These are phyloP conservation scores for Gyrodactylus salaris DNA, from an alignment of 1,140 invertebrate genomes.

Conservation along the genomic window DNA sequence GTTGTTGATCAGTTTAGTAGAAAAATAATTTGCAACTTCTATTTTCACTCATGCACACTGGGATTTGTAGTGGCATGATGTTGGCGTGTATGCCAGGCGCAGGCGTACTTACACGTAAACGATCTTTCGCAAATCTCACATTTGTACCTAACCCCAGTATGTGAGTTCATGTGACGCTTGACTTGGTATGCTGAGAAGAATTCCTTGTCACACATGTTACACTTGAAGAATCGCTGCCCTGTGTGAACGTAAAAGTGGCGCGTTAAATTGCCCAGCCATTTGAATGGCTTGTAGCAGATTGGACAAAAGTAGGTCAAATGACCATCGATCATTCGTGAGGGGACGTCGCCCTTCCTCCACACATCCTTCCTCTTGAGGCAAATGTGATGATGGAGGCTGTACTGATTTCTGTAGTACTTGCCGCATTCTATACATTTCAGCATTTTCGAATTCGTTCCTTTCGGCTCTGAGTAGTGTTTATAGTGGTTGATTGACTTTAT, in stretches of 20 bases:
- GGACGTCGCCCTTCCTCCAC: neutral
- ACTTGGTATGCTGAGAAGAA: constrained; percentile 9
- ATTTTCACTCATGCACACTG: no score
- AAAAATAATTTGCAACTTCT: no score
- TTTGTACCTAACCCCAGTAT: constrained; percentile 8
- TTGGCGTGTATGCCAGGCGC: constrained; percentile 5
- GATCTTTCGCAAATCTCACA: neutral
- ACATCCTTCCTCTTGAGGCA: neutral
- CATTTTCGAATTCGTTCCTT: neutral
- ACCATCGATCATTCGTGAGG: neutral
- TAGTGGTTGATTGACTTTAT: neutral
- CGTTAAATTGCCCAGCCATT: constrained; percentile 6
- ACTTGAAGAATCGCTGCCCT: constrained; percentile 6
- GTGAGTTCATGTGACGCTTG: constrained; percentile 8
- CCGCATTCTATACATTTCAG: neutral
- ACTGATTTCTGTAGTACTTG: neutral
- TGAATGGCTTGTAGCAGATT: constrained; percentile 3
- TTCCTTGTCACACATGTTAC: constrained; percentile 8
- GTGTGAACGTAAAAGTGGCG: constrained; percentile 6
- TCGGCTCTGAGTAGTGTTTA: neutral
- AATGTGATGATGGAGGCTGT: constrained; percentile 1
- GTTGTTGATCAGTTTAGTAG: no score
- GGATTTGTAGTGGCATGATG: neutral
- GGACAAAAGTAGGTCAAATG: constrained; percentile 2
- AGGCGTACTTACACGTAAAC: constrained; percentile 4